Conservation (phyloP, 1,140 invertebrate species). For the Tribolium castaneum region DNA sequence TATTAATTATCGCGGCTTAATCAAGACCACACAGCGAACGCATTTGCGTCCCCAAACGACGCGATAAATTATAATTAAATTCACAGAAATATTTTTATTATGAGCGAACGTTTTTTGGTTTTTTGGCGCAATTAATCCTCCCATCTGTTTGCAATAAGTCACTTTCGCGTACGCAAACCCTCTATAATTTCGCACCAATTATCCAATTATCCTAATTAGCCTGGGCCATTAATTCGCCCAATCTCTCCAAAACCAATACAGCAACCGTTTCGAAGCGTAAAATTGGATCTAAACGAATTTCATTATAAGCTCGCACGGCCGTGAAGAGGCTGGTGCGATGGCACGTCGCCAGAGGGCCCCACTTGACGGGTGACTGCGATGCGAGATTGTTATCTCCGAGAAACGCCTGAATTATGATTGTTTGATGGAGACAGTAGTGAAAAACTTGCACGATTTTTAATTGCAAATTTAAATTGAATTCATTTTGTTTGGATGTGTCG, state of each 20-base stretch:
- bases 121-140: not conserved
- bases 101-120: not conserved
- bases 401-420: not conserved
- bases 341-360: constrained; percentile 4
- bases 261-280: constrained; percentile 12
- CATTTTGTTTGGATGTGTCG: not conserved
- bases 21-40: too few species aligned
- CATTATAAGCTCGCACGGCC: not conserved
- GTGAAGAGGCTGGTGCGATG: not conserved
- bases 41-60: too few species aligned
- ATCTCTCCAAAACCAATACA: not conserved
- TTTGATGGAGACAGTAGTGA: not conserved
- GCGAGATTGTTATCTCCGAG: not conserved
- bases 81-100: not conserved
- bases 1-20: too few species aligned
- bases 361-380: constrained; percentile 7
- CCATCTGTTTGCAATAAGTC: not conserved
- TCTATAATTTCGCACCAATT: constrained; percentile 8
- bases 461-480: constrained; percentile 4
- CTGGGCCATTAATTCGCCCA: not conserved
- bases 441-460: constrained; percentile 18
- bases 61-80: not conserved
- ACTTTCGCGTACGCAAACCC: not conserved
- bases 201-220: constrained; percentile 17
- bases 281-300: constrained; percentile 33